These are phyloP conservation scores for Pygoscelis adeliae DNA, from an alignment of 2,113 vertebrate species.

Conservation along the genomic window DNA sequence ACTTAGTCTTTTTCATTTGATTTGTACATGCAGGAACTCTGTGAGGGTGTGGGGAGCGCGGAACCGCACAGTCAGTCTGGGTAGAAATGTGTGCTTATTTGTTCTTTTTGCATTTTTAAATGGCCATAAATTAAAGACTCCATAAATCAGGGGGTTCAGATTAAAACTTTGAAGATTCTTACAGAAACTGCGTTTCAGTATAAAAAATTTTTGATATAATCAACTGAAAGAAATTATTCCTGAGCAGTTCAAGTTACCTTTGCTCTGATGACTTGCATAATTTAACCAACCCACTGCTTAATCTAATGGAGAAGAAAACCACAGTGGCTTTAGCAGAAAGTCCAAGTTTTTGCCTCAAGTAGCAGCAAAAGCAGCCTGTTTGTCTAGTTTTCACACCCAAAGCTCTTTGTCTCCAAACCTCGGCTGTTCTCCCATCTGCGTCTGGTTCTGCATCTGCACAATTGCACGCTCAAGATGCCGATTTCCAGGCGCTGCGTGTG, in stretches of 20 bases:
- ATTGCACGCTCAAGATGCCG: fast-evolving
- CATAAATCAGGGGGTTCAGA: neutral
- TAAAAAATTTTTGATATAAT: neutral
- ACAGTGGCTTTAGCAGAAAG: neutral
- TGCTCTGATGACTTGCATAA: neutral
- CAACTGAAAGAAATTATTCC: neutral
- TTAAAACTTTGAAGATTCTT: neutral
- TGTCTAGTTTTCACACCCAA: neutral
- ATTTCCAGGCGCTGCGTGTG: neutral
- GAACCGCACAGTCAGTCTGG: neutral
- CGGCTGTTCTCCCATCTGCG: neutral
- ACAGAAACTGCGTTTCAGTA: neutral
- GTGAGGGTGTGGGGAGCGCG: neutral
- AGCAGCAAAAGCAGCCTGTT: neutral
- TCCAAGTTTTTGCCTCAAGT: neutral
- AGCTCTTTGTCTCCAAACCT: neutral
- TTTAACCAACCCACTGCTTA: neutral
- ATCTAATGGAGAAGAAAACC: neutral
- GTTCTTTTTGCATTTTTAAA: neutral
- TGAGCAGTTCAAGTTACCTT: neutral
- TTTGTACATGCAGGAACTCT: neutral
- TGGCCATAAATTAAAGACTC: neutral
- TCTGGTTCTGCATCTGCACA: neutral
- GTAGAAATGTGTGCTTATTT: neutral
- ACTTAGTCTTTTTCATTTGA: neutral